Evolutionary conservation across 1,140 invertebrate genomes (phyloP), one percentile per base, ranked within the genome.

Genomic region (Drosophila chauvacae): DNA sequence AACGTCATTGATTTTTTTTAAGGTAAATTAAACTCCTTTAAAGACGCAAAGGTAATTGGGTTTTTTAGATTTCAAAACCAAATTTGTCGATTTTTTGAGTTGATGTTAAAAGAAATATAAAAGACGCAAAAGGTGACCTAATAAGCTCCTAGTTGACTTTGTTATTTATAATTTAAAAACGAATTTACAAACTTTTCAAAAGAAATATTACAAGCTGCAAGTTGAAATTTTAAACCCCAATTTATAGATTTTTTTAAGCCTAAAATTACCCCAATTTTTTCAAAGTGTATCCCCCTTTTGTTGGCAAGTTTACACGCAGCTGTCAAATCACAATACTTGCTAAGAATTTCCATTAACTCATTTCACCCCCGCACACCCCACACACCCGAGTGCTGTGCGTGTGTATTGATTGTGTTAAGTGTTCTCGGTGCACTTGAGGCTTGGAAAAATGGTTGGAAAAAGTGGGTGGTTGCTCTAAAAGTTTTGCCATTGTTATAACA

Each of bases 251-350:
- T 45, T 20, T 13, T 7, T 1, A 20, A 0, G 4, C 20, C 26
- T 9, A 9, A 48, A 26, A 14, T 1, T 14, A 2, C 1, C 16
- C 4, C 16, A 11, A 7, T 41, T 57, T 68, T 5, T 23, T 39
- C 14, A 7, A 39, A 28, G 61, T 73, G 44, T 51, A 62, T 53
- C 16, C 53, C 50, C 44, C 50, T 71, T 63, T 88, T 84, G 80
- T 78, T 70, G 73, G 84, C 62, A 80, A 77, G 85, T 78, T 84
- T 87, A 84, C 85, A 88, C 77, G 84, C 84, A 84, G 84, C 85
- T 88, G 84, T 88, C 84, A 88, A 88, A 88, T 88, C 84, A 88
- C 84, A 88, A 88, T 88, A 88, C 85, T 88, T 88, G 77, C 85
- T 69, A 88, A 88, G 84, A 88, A 88, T 88, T 88, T 88, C 84